phyloP scores from a whole-genome alignment of 2,888 invertebrate species.

The Terebella lapidaria region DNA sequence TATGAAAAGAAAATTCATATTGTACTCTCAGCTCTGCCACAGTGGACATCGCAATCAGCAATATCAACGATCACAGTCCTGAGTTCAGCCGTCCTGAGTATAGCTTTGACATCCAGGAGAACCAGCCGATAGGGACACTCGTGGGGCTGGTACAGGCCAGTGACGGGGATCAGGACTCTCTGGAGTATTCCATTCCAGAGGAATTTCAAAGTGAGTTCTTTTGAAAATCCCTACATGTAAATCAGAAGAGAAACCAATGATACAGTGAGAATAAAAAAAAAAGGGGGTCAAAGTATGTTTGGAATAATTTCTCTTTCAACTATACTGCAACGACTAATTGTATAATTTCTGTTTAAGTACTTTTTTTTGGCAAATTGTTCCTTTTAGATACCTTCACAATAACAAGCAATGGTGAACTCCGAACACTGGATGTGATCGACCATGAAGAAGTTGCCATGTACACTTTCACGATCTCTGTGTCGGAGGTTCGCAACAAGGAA shows the following conservation, averaged over 20 bases:
- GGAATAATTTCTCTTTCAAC: too few species aligned
- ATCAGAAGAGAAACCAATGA: too few species aligned
- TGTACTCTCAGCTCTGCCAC: constrained; percentile 5
- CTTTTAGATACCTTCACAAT: constrained; percentile 2
- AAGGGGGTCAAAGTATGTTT: too few species aligned
- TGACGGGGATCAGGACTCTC: constrained; percentile 9
- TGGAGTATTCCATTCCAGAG: constrained; percentile 6
- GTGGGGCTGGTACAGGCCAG: constrained; percentile 14
- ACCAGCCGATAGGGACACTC: constrained; percentile 9
- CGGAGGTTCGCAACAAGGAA: constrained; percentile 4
- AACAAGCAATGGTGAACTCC: background rate
- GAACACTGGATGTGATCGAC: constrained; percentile 6
- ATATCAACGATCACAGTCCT: constrained; percentile 16
- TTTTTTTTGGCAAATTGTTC: background rate
- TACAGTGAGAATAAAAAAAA: too few species aligned
- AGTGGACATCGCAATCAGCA: constrained; percentile 11
- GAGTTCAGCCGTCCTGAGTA: constrained; percentile 1
- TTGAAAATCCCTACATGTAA: too few species aligned
- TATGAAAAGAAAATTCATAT: too few species aligned
- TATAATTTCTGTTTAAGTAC: too few species aligned
- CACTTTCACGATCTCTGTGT: constrained; percentile 1
- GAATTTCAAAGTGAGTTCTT: constrained; percentile 7
- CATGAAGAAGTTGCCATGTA: constrained; percentile 5
- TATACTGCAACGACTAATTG: too few species aligned
- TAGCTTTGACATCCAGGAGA: constrained; percentile 8